Conservation (phyloP, 1,140 invertebrate species). For the Sitobion miscanthi region DNA sequence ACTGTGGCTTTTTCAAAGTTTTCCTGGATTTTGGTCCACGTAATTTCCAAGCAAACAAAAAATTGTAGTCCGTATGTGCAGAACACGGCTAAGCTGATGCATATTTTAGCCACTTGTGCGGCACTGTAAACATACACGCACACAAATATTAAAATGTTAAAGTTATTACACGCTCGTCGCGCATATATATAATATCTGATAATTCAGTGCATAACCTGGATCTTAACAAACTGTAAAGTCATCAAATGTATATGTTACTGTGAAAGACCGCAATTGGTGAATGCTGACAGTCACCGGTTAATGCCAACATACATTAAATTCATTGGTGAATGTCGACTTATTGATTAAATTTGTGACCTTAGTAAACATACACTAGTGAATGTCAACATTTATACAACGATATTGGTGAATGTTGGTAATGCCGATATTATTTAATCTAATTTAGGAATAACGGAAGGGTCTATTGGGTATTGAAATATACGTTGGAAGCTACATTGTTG, state of each 20-base stretch:
- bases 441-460: too few relatives aligned
- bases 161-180: background rate
- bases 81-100: conserved; percentile 88
- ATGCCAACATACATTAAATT: too few relatives aligned
- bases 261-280: too few relatives aligned
- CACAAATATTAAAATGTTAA: background rate
- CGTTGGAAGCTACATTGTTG: background rate
- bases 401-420: too few relatives aligned
- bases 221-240: background rate
- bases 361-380: too few relatives aligned
- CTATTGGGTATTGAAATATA: background rate
- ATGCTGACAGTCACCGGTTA: too few relatives aligned
- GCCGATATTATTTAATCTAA: too few relatives aligned
- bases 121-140: conserved; percentile 68
- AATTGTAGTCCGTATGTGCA: conserved; percentile 94
- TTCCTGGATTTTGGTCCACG: conserved; percentile 76
- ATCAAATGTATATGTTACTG: background rate
- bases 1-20: conserved; percentile 71
- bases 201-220: background rate
- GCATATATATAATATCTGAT: background rate
- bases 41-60: conserved; percentile 89
- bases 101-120: conserved; percentile 83
- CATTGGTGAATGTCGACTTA: too few relatives aligned
- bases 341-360: too few relatives aligned
- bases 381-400: too few relatives aligned